Conservation (phyloP, 2,113 vertebrate species). For the Morone saxatilis region DNA sequence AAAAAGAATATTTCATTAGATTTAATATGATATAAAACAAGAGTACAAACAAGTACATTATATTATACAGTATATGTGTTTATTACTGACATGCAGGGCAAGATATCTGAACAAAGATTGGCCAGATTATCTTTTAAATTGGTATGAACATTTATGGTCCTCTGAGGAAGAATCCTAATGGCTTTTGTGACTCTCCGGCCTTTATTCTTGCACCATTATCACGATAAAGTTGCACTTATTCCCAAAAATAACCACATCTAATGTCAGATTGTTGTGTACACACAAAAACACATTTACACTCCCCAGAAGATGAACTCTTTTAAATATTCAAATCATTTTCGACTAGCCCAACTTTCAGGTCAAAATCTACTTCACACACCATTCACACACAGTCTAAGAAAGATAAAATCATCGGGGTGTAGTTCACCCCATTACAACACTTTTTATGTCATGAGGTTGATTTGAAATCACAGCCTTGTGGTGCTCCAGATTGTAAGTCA, state of each 20-base stretch:
- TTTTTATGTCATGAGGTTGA: neutral
- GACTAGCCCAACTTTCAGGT: neutral
- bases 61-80: neutral
- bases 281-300: neutral
- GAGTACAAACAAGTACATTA: neutral
- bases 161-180: neutral
- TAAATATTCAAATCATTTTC: neutral
- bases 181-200: neutral
- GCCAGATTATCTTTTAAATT: neutral
- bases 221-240: too few relatives aligned
- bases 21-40: neutral
- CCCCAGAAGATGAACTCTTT: neutral
- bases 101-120: neutral
- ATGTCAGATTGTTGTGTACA: neutral
- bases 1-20: neutral
- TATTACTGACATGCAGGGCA: neutral
- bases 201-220: neutral
- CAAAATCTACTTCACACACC: neutral
- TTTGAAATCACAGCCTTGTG: neutral
- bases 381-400: neutral
- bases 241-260: neutral
- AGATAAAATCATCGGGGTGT: neutral
- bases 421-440: neutral
- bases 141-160: neutral
- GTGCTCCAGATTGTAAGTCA: neutral